Evolutionary conservation across 1,140 invertebrate species (phyloP).

Genomic region (Acromyrmex heyeri): DNA sequence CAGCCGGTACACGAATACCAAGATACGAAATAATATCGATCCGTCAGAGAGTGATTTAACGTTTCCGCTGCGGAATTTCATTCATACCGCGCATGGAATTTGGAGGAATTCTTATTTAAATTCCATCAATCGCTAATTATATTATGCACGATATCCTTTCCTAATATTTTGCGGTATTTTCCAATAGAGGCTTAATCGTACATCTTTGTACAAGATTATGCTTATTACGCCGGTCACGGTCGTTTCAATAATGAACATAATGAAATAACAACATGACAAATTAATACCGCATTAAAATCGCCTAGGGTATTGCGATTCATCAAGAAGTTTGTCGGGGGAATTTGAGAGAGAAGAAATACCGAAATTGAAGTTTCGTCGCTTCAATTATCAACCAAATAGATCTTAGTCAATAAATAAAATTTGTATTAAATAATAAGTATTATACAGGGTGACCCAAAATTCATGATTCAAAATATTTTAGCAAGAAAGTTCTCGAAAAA

Average conservation of each 20-base stretch:
- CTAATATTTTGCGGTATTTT: neutral
- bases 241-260: slow-evolving; percentile 22
- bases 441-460: too few species aligned
- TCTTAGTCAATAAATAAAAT: slow-evolving; percentile 12
- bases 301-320: neutral
- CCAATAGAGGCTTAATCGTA: neutral
- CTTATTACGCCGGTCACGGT: neutral
- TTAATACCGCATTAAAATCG: neutral
- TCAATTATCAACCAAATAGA: neutral
- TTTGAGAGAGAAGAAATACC: neutral
- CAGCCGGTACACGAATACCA: neutral
- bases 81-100: slow-evolving; percentile 43
- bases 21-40: slow-evolving; percentile 52
- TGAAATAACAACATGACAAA: neutral
- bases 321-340: neutral
- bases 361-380: neutral
- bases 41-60: neutral
- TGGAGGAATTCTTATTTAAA: slow-evolving; percentile 53
- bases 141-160: slow-evolving; percentile 15
- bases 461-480: too few species aligned
- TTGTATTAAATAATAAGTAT: neutral
- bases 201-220: neutral
- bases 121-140: slow-evolving; percentile 56
- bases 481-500: too few species aligned
- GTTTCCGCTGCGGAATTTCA: slow-evolving; percentile 37